Conservation (phyloP, 1,140 invertebrate genomes). For the honey bee (Apis mellifera) region Amel_HAv3.1 CM009943.2:5846001-5846500, state of each 20-base stretch:
- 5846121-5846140: background rate
- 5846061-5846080: background rate
- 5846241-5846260: conserved; percentile 4
- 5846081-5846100: background rate
- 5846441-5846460: background rate
- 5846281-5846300: background rate
- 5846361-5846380: conserved; percentile 38
- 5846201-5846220: conserved; percentile 16
- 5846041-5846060: background rate
- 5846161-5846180: background rate
- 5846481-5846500: background rate
- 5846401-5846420: background rate
- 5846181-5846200: background rate
- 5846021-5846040: background rate
- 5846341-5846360: background rate
- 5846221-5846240: conserved; percentile 27
- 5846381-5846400: conserved; percentile 7
- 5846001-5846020: background rate
- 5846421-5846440: background rate
- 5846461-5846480: too few relatives aligned
- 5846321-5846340: background rate
- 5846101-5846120: conserved; percentile 19
- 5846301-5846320: background rate
- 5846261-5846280: background rate
- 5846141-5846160: background rate